phyloP scores from a whole-genome alignment of 2,888 invertebrate genomes.

The Endotricha flammealis region DNA sequence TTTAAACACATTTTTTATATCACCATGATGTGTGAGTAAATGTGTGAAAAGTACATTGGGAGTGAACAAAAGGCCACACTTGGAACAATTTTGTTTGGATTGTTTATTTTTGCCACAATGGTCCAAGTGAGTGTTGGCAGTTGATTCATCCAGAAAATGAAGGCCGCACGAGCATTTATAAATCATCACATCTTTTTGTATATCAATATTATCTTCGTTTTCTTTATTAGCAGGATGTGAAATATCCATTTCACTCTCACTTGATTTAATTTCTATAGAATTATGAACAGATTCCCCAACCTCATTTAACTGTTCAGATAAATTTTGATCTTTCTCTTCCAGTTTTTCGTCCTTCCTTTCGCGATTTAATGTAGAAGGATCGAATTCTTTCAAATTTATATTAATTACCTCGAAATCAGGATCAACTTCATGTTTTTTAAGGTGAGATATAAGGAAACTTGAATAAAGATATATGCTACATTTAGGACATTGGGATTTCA shows the following conservation, averaged over 20 bases:
- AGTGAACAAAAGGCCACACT: conserved; percentile 48
- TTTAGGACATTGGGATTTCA: conserved; percentile 36
- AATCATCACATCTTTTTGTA: conserved; percentile 27
- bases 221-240: conserved; percentile 6
- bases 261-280: conserved; percentile 2
- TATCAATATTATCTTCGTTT: conserved; percentile 3
- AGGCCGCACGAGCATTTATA: conserved; percentile 55
- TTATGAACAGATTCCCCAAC: not conserved
- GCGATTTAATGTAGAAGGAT: not conserved
- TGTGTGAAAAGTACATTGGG: conserved; percentile 49
- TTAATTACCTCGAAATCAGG: conserved; percentile 38
- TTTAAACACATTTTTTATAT: conserved; percentile 36
- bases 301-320: not conserved
- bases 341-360: conserved; percentile 26
- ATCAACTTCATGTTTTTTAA: conserved; percentile 40
- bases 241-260: not conserved
- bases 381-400: conserved; percentile 28
- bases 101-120: conserved; percentile 29
- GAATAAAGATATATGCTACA: conserved; percentile 43
- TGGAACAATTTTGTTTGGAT: conserved; percentile 46
- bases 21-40: conserved; percentile 46
- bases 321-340: conserved; percentile 7
- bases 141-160: conserved; percentile 41
- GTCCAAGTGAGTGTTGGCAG: conserved; percentile 33
- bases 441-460: conserved; percentile 37